These are phyloP conservation scores for Monopterus albus DNA, from an alignment of 2,113 vertebrate genomes.

Conservation along the genomic window DNA sequence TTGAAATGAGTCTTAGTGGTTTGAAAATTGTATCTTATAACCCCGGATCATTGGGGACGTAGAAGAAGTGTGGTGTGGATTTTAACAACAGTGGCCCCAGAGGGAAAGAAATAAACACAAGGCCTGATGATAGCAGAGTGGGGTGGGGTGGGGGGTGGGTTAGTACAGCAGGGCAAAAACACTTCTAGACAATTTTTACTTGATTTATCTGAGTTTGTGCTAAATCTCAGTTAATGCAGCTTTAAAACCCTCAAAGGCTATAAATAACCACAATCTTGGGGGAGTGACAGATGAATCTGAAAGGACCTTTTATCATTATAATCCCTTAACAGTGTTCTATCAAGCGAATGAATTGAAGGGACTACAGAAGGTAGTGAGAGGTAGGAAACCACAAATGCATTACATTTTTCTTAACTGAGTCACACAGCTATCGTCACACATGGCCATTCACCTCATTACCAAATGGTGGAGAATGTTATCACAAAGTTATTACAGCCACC, in stretches of 20 bases:
- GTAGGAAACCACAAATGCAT: conserved; percentile 59
- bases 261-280: conserved; percentile 61
- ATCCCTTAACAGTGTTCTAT: conserved; percentile 63
- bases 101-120: too few species aligned
- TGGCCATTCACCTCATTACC: conserved; percentile 63
- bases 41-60: too few species aligned
- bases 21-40: too few species aligned
- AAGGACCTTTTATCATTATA: conserved; percentile 64
- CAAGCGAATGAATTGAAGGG: conserved; percentile 58
- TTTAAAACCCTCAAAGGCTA: conserved; percentile 29
- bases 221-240: too few species aligned
- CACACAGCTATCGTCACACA: conserved; percentile 60
- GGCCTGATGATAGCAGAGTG: too few species aligned
- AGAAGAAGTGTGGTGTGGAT: too few species aligned
- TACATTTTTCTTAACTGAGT: conserved; percentile 66
- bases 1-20: too few species aligned
- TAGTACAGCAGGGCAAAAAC: too few species aligned
- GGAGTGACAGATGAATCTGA: conserved; percentile 59
- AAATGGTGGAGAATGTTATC: conserved; percentile 52
- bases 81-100: too few species aligned
- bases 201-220: too few species aligned
- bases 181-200: too few species aligned
- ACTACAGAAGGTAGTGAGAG: conserved; percentile 56
- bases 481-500: conserved; percentile 58
- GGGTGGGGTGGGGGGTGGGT: too few species aligned